These are phyloP conservation scores for Arnoldichthys spilopterus DNA, from an alignment of 2,797 vertebrate species.

Conservation along the genomic window DNA sequence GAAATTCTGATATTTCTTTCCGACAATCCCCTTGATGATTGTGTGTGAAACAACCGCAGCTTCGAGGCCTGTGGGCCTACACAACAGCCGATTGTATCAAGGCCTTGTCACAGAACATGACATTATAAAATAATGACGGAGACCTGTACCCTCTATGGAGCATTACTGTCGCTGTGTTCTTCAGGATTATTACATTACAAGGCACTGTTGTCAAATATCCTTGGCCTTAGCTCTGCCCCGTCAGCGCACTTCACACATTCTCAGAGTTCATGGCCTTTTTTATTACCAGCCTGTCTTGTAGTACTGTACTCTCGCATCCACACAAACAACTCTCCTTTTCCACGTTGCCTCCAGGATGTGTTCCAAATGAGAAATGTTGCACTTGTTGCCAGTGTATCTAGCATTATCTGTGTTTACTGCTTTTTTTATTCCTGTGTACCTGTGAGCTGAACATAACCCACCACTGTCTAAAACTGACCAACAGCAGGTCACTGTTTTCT, in stretches of 20 bases:
- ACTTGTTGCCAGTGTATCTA: no score
- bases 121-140: slow-evolving; percentile 27
- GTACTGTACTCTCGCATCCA: background rate
- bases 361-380: background rate
- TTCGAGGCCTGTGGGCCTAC: background rate
- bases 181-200: slow-evolving; percentile 35
- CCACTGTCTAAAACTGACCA: no score
- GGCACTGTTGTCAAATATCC: slow-evolving; percentile 35
- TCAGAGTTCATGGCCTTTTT: slow-evolving; percentile 37
- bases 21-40: slow-evolving; percentile 3
- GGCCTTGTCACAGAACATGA: slow-evolving; percentile 29
- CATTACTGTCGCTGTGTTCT: slow-evolving; percentile 16
- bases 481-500: background rate
- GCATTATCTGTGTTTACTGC: background rate
- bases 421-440: background rate
- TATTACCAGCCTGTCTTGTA: background rate
- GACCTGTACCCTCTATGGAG: slow-evolving; percentile 6
- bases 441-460: background rate
- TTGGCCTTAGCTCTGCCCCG: slow-evolving; percentile 26
- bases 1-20: background rate
- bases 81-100: slow-evolving; percentile 24
- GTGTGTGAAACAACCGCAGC: background rate
- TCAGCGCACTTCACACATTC: background rate
- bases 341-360: background rate
- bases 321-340: background rate